phyloP scores from a whole-genome alignment of 2,888 invertebrate genomes.

The Idaea biselata region DNA sequence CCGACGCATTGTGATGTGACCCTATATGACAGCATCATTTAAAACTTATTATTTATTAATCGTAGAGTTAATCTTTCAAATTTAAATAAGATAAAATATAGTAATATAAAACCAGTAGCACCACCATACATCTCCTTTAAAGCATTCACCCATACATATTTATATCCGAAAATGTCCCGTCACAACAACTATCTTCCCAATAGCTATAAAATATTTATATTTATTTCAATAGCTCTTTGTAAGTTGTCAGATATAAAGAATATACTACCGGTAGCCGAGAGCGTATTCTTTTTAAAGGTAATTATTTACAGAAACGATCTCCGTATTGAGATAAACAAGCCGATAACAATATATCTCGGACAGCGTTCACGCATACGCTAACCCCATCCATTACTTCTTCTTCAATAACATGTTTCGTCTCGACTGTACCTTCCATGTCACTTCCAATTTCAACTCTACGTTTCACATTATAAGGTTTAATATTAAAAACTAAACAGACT shows the following conservation, averaged over 20 bases:
- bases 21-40: neutral
- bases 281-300: constrained; percentile 73
- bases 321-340: constrained; percentile 75
- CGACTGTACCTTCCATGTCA: constrained; percentile 32
- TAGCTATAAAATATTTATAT: constrained; percentile 69
- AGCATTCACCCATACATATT: constrained; percentile 13
- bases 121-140: constrained; percentile 26
- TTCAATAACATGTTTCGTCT: constrained; percentile 74
- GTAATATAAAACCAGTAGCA: constrained; percentile 15
- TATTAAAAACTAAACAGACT: constrained; percentile 54
- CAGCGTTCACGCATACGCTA: constrained; percentile 79
- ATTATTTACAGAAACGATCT: constrained; percentile 77
- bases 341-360: constrained; percentile 78
- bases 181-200: constrained; percentile 48
- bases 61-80: neutral
- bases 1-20: no score
- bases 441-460: constrained; percentile 50
- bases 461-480: constrained; percentile 43
- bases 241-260: constrained; percentile 76
- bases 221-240: constrained; percentile 72
- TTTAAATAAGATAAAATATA: constrained; percentile 27
- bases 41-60: neutral
- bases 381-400: constrained; percentile 80
- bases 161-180: constrained; percentile 51
- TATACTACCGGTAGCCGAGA: constrained; percentile 77